phyloP scores from a whole-genome alignment of 2,113 vertebrate genomes.

The Ciconia stormi region DNA sequence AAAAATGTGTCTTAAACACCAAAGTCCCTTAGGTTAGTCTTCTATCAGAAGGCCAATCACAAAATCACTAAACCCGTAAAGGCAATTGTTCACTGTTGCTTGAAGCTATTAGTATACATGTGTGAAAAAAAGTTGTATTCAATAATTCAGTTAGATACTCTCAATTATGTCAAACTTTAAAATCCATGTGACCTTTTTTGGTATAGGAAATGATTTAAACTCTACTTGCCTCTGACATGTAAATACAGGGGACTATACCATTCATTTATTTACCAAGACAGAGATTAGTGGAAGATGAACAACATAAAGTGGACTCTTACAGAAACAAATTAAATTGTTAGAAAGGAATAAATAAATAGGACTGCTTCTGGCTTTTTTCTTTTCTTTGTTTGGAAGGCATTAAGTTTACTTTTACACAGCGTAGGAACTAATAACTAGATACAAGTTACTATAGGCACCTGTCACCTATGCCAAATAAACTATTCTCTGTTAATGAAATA shows the following conservation, averaged over 20 bases:
- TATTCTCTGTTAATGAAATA: background rate
- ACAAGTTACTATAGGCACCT: background rate
- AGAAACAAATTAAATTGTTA: background rate
- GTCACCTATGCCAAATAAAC: background rate
- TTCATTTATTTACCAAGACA: background rate
- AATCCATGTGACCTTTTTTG: background rate
- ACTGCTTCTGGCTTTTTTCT: background rate
- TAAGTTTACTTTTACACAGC: background rate
- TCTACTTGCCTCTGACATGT: background rate
- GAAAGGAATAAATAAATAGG: background rate
- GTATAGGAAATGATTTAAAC: background rate
- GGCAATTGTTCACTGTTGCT: background rate
- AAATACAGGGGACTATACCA: background rate
- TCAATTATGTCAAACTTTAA: background rate
- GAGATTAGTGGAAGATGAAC: background rate
- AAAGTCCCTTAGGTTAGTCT: conserved; percentile 36
- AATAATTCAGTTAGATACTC: background rate
- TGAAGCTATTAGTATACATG: background rate
- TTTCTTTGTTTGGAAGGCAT: background rate
- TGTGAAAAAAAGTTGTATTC: background rate
- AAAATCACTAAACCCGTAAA: conserved; percentile 49
- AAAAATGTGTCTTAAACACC: conserved; percentile 56
- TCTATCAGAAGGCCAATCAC: conserved; percentile 39
- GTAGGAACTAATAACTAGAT: background rate
- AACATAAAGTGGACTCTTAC: background rate